These are phyloP conservation scores for Morpho achilles DNA, from an alignment of 2,888 invertebrate genomes.

Conservation along the genomic window DNA sequence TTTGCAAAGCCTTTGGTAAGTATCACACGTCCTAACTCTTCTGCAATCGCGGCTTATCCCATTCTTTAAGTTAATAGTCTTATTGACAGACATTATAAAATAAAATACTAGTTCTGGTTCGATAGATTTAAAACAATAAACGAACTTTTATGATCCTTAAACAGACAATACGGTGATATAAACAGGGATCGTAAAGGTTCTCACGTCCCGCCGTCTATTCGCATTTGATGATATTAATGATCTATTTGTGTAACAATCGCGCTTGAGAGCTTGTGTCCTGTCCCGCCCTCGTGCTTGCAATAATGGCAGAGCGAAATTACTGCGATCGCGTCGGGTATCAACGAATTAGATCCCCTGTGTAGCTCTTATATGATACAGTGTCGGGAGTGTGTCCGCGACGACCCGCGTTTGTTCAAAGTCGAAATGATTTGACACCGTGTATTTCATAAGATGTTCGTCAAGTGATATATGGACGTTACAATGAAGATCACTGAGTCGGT, in stretches of 20 bases:
- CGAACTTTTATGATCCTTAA: conserved; percentile 6
- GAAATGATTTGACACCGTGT: conserved; percentile 20
- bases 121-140: neutral
- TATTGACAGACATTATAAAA: no score
- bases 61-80: no score
- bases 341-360: conserved; percentile 58
- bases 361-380: conserved; percentile 39
- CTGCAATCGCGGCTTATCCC: no score
- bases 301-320: conserved; percentile 66
- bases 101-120: no score
- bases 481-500: conserved; percentile 58
- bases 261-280: conserved; percentile 62
- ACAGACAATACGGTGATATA: conserved; percentile 3
- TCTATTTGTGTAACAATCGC: conserved; percentile 49
- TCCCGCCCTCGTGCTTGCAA: conserved; percentile 59
- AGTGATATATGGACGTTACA: conserved; percentile 20
- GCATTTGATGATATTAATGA: conserved; percentile 23
- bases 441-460: conserved; percentile 13
- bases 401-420: conserved; percentile 32
- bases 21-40: no score
- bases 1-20: no score
- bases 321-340: conserved; percentile 61
- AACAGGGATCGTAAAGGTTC: conserved; percentile 10
- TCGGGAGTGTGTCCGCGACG: conserved; percentile 42
- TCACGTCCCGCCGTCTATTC: conserved; percentile 17